Evolutionary conservation across 2,797 vertebrate genomes (phyloP).

Genomic region (Heterohyrax brucei): DNA sequence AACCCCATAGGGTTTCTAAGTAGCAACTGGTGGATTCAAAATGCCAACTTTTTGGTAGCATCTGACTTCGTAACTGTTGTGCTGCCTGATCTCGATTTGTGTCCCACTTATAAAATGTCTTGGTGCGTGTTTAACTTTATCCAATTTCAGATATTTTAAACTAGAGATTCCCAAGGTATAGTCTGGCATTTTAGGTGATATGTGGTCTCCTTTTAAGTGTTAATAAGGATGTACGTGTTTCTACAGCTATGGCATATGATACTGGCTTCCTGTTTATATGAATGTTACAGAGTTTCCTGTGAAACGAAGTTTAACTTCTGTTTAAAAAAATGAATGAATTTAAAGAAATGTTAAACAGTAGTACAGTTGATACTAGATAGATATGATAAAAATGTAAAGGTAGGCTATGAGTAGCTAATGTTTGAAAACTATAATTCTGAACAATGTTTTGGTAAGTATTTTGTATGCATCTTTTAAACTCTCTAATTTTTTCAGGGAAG

Average conservation of each 20-base stretch:
- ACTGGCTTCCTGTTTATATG: constrained; percentile 47
- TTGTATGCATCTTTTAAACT: constrained; percentile 17
- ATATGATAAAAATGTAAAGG: neutral
- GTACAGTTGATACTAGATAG: neutral
- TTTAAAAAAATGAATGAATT: constrained; percentile 22
- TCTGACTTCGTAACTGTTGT: too few species aligned
- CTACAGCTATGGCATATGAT: constrained; percentile 5
- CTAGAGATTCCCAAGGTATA: constrained; percentile 25
- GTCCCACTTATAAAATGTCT: constrained; percentile 29
- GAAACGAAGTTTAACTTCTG: constrained; percentile 54
- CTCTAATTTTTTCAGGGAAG: constrained; percentile 92
- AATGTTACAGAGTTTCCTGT: constrained; percentile 23
- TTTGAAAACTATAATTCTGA: constrained; percentile 66
- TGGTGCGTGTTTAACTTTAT: constrained; percentile 28
- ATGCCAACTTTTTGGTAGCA: too few species aligned
- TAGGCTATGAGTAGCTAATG: constrained; percentile 3
- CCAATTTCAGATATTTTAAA: constrained; percentile 50
- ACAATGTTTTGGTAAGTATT: constrained; percentile 46
- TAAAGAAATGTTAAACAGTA: constrained; percentile 43
- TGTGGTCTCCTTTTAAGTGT: constrained; percentile 22
- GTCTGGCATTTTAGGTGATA: constrained; percentile 13
- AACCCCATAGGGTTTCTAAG: too few species aligned
- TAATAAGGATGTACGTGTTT: constrained; percentile 27
- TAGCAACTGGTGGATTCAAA: too few species aligned
- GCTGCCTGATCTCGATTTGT: neutral